Conservation (phyloP, 1,140 invertebrate genomes). For the Eupristina koningsbergeri region DNA sequence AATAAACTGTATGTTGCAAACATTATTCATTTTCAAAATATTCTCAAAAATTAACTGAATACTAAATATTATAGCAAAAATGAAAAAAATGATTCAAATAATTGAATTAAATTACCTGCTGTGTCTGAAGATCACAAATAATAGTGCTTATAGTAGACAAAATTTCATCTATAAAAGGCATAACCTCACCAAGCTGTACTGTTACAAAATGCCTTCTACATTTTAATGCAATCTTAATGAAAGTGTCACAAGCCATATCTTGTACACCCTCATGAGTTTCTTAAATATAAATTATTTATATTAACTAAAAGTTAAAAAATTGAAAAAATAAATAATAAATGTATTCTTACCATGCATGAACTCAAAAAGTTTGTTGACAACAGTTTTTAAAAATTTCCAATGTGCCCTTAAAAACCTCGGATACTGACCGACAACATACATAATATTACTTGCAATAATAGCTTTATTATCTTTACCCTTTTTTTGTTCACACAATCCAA, state of each 20-base stretch:
- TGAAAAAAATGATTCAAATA: background rate
- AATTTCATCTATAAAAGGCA: conserved; percentile 99
- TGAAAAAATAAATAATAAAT: background rate
- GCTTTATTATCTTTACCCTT: conserved; percentile 99
- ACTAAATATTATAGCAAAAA: background rate
- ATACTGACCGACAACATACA: conserved; percentile 99
- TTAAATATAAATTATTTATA: conserved; percentile 62
- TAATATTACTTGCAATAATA: conserved; percentile 99
- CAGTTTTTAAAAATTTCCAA: conserved; percentile 99
- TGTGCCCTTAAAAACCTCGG: conserved; percentile 98
- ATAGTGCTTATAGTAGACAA: conserved; percentile 95
- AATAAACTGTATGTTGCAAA: too few species aligned
- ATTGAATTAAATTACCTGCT: conserved; percentile 81
- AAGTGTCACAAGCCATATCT: conserved; percentile 99
- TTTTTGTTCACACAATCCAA: conserved; percentile 99
- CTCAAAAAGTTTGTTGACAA: conserved; percentile 99
- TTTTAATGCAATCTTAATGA: conserved; percentile 99
- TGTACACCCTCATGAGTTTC: conserved; percentile 99
- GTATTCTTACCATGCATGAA: conserved; percentile 94
- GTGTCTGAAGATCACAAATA: conserved; percentile 98
- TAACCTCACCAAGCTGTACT: conserved; percentile 94
- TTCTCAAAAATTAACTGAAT: too few species aligned
- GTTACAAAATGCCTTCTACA: conserved; percentile 98
- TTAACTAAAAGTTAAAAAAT: conserved; percentile 18
- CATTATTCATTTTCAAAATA: too few species aligned